Percentiles rank a stretch among this genome's conserved stretches.
Evolutionary conservation across 2,797 vertebrate species (phyloP).

Genomic region (Acipenser transmontanus): DNA sequence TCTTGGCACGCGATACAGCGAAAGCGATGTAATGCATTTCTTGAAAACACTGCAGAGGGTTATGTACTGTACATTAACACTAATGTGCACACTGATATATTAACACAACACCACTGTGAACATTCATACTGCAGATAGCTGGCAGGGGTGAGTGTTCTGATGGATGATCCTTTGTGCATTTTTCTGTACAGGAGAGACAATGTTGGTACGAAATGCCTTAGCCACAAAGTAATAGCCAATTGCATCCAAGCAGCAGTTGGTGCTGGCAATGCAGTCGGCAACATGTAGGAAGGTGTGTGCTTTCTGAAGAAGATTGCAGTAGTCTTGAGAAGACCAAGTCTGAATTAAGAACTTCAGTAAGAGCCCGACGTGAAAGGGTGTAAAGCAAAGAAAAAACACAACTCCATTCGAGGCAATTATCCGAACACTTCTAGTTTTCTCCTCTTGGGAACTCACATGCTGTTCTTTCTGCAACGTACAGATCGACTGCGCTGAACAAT

Average conservation of each 20-base stretch:
- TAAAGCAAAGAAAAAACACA: constrained; percentile 45
- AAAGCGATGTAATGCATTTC: no score
- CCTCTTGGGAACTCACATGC: neutral
- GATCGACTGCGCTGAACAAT: constrained; percentile 22
- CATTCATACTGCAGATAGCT: no score
- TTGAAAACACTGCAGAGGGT: no score
- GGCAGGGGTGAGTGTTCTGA: no score
- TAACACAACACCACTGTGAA: no score
- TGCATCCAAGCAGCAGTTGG: constrained; percentile 51
- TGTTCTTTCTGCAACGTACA: constrained; percentile 5
- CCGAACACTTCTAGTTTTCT: constrained; percentile 31
- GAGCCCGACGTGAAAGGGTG: constrained; percentile 41
- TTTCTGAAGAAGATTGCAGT: constrained; percentile 5
- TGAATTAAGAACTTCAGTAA: constrained; percentile 20
- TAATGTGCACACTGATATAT: no score
- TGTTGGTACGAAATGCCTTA: constrained; percentile 28
- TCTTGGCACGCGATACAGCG: no score
- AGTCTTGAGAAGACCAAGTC: fast-evolving
- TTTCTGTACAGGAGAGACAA: no score
- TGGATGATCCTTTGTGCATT: no score
- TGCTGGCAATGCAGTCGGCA: constrained; percentile 30
- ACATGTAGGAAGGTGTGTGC: constrained; percentile 1
- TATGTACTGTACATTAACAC: no score
- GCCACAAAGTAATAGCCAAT: constrained; percentile 53
- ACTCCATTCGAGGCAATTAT: constrained; percentile 40